Conservation (phyloP, 2,797 vertebrate species). For the Poliocrania exsul region DNA sequence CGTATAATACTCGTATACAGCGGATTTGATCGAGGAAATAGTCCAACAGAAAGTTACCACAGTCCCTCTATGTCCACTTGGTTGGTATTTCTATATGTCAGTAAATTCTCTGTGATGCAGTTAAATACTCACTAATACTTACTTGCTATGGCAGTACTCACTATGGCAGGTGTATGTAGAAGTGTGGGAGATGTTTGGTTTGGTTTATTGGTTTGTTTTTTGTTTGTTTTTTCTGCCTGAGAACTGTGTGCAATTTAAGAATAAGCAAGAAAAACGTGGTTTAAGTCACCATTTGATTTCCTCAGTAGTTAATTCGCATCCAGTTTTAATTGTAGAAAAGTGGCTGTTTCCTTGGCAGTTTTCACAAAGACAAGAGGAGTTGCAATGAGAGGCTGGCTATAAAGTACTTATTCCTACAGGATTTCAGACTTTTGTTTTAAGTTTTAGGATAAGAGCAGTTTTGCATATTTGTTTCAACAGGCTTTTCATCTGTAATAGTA, state of each 20-base stretch:
- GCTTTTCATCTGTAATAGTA: not conserved
- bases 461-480: not conserved
- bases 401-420: not conserved
- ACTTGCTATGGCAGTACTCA: not conserved
- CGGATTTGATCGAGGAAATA: not conserved
- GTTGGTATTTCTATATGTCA: not conserved
- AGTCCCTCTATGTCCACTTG: not conserved
- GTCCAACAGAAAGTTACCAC: not conserved
- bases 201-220: not conserved
- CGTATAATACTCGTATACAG: not conserved
- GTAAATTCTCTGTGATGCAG: not conserved
- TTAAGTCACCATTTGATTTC: not conserved
- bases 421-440: not conserved
- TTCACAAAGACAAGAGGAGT: not conserved
- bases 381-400: not conserved
- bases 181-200: not conserved
- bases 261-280: not conserved
- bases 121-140: not conserved
- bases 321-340: not conserved
- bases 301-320: not conserved
- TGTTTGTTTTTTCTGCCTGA: not conserved
- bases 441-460: not conserved
- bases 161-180: not conserved
- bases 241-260: not conserved
- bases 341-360: not conserved